Conservation (phyloP, 1,140 invertebrate genomes). For the Caenorhabditis tropicalis region DNA sequence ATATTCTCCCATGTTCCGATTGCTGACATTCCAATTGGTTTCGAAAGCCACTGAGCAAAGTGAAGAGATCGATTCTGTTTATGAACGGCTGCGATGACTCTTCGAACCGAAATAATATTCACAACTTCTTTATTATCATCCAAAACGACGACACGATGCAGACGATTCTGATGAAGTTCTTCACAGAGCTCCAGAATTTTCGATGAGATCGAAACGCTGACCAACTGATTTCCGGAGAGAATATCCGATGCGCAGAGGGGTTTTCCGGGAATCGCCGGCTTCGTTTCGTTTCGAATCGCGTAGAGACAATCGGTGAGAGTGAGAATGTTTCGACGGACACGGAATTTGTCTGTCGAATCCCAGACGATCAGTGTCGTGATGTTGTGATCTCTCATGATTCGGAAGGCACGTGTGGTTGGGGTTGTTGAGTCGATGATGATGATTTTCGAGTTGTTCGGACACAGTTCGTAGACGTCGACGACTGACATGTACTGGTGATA, state of each 20-base stretch:
- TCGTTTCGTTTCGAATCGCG: slow-evolving; percentile 1
- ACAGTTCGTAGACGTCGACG: slow-evolving; percentile 9
- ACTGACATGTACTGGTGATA: slow-evolving; percentile 33
- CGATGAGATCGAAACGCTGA: slow-evolving; percentile 2
- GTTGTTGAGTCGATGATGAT: slow-evolving; percentile 18
- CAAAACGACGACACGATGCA: slow-evolving; percentile 13
- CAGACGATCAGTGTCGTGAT: slow-evolving; percentile 19
- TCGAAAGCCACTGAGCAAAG: slow-evolving; percentile 12
- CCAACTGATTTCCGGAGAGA: background rate
- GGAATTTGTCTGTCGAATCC: background rate
- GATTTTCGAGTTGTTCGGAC: slow-evolving; percentile 22
- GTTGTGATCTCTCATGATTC: slow-evolving; percentile 5
- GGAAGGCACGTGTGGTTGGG: background rate
- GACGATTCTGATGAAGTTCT: slow-evolving; percentile 9
- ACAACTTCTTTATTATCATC: slow-evolving; percentile 15
- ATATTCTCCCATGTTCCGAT: slow-evolving; percentile 22
- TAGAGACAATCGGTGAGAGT: slow-evolving; percentile 1
- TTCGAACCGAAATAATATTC: slow-evolving; percentile 15
- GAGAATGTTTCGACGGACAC: background rate
- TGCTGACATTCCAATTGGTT: slow-evolving; percentile 20
- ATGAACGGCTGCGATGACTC: background rate
- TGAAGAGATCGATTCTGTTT: slow-evolving; percentile 2
- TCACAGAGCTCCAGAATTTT: slow-evolving; percentile 18
- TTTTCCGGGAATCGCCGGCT: background rate
- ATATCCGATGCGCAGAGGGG: background rate